Base-by-base conservation (phyloP, 1,140 invertebrate species). In the Tribolium castaneum region DNA sequence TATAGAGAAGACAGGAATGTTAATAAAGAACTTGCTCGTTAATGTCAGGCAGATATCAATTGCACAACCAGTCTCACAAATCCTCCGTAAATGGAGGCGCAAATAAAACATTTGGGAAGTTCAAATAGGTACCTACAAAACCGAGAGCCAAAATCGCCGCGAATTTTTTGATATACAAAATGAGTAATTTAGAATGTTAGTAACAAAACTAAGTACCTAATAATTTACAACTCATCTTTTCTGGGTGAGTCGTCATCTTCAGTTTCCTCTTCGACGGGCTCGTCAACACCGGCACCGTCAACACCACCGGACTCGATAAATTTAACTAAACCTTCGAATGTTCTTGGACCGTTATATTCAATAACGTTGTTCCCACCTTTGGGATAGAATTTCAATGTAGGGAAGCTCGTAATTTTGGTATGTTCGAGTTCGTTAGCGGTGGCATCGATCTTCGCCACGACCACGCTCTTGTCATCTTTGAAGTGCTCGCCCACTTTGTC, bases 371-470 rank as follows among this genome's bases (percentile, higher is more conserved):
- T 98, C 78, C 95, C 94, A 56, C 91, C 94, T 88, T 98, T 98
- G 80, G 95, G 94, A 91, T 97, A 99, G 80, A 98, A 91, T 86
- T 97, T 98, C 85, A 99, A 92, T 25, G 98, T 99, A 39, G 99
- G 99, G 93, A 98, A 99, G 79, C 93, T 97, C 75, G 92, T 92
- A 85, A 99, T 93, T 90, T 98, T 98, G 35, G 96, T 94, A 89
- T 96, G 95, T 83, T 98, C 97, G 75, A 99, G 87, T 90, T 99
- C 98, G 88, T 99, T 99, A 84, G 92, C 94, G 74, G 98, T 99
- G 59, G 98, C 93, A 88, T 99, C 99, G 91, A 99, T 99, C 89
- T 99, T 99, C 80, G 98, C 98, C 86, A 99, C 95, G 9, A 99
- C 90, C 80, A 99, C 90, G 78, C 93, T 92, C 49, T 93, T 91